Evolutionary conservation across 1,140 invertebrate genomes (phyloP).

Genomic region (Leptinotarsa undecemlineata): DNA sequence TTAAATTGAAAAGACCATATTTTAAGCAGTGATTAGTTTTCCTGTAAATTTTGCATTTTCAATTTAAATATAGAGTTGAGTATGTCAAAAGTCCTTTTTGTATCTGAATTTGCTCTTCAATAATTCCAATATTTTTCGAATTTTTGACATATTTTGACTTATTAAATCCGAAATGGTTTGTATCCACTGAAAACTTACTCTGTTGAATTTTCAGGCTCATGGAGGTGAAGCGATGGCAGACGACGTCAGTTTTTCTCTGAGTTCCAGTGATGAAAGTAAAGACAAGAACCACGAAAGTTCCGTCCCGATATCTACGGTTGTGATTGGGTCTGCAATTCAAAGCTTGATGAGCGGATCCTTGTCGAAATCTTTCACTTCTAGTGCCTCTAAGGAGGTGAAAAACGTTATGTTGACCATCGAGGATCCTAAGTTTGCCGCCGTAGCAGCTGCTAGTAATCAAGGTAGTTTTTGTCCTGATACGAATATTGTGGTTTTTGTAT

Average conservation of each 20-base stretch:
- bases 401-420: conserved; percentile 65
- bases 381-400: conserved; percentile 43
- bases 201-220: conserved; percentile 57
- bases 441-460: conserved; percentile 69
- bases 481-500: neutral
- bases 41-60: too few species aligned
- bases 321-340: conserved; percentile 45
- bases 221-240: conserved; percentile 70
- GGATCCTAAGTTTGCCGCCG: conserved; percentile 75
- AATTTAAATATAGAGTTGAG: too few species aligned
- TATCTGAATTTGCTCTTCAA: too few species aligned
- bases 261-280: conserved; percentile 61
- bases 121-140: too few species aligned
- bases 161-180: too few species aligned
- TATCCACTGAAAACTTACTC: too few species aligned
- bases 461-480: conserved; percentile 56
- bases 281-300: conserved; percentile 29
- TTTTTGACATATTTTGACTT: too few species aligned
- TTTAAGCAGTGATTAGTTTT: too few species aligned
- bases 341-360: conserved; percentile 47
- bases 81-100: too few species aligned
- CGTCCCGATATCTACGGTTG: conserved; percentile 23
- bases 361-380: conserved; percentile 31
- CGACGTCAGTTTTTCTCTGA: conserved; percentile 61
- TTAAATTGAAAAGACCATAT: too few species aligned